Percentiles rank a stretch among this genome's conserved stretches.
phyloP scores from a whole-genome alignment of 2,888 invertebrate genomes.

The Agonum fuliginosum region DNA sequence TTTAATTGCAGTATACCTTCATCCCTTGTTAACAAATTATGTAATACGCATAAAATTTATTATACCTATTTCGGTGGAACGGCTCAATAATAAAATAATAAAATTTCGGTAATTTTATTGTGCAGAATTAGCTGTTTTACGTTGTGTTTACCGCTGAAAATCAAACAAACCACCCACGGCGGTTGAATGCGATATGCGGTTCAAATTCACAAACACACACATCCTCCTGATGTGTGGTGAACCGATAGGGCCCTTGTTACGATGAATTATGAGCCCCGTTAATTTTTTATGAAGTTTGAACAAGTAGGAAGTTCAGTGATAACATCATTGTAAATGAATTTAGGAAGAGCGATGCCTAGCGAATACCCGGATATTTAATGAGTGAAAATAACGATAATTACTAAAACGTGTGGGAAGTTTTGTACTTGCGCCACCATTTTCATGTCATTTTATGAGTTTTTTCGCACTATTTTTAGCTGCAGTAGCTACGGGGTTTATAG shows the following conservation, averaged over 20 bases:
- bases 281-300: slow-evolving; percentile 28
- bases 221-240: background rate
- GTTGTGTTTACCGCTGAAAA: slow-evolving; percentile 18
- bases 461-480: background rate
- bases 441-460: background rate
- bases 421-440: background rate
- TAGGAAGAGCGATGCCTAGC: slow-evolving; percentile 1
- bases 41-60: too few relatives aligned
- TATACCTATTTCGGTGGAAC: too few relatives aligned
- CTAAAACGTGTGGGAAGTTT: background rate
- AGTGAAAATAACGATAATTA: slow-evolving; percentile 10
- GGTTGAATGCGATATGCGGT: background rate
- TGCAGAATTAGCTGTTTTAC: slow-evolving; percentile 15
- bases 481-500: background rate
- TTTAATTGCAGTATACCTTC: too few relatives aligned
- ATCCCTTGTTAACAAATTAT: too few relatives aligned
- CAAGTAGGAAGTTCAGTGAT: slow-evolving; percentile 23
- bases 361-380: background rate
- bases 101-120: slow-evolving; percentile 14
- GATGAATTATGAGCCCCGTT: slow-evolving; percentile 10
- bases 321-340: slow-evolving; percentile 28
- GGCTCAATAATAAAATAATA: slow-evolving; percentile 17
- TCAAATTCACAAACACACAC: too few relatives aligned
- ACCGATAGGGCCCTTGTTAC: slow-evolving; percentile 6
- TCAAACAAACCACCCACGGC: slow-evolving; percentile 4